Conservation (phyloP, 2,113 vertebrate species). For the Apodemus speciosus region DNA sequence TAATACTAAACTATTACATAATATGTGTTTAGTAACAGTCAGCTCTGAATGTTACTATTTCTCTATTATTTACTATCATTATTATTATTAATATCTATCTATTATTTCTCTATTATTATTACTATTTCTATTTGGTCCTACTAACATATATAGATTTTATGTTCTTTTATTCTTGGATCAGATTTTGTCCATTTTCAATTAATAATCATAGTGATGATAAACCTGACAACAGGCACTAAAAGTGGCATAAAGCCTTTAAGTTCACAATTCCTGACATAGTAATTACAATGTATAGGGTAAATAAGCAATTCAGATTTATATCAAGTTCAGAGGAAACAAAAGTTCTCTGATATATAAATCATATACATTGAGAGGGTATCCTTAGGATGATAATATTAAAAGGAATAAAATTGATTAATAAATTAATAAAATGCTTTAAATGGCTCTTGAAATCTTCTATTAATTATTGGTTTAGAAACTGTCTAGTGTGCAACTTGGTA, state of each 20-base stretch:
- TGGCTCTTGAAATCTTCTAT: not conserved
- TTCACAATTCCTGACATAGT: conserved; percentile 5
- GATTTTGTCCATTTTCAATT: conserved; percentile 38
- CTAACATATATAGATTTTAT: conserved; percentile 1
- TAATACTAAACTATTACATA: not conserved
- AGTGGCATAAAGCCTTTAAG: not conserved
- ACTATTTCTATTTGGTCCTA: not conserved
- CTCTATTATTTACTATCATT: not conserved
- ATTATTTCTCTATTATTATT: too few species aligned
- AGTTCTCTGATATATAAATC: not conserved
- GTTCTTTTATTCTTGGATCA: not conserved
- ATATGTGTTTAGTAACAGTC: not conserved
- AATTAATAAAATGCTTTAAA: conserved; percentile 10
- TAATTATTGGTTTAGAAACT: conserved; percentile 10
- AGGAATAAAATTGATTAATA: not conserved
- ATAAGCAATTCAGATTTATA: not conserved
- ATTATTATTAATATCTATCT: too few species aligned
- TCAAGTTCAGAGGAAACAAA: not conserved
- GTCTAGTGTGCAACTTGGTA: not conserved
- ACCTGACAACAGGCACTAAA: not conserved
- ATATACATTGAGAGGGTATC: not conserved
- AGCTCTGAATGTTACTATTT: conserved; percentile 38
- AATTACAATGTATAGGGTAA: not conserved
- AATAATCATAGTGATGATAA: conserved; percentile 19
- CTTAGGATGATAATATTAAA: conserved; percentile 3